These are phyloP conservation scores for Falco peregrinus DNA, from an alignment of 2,797 vertebrate genomes.

Conservation along the genomic window DNA sequence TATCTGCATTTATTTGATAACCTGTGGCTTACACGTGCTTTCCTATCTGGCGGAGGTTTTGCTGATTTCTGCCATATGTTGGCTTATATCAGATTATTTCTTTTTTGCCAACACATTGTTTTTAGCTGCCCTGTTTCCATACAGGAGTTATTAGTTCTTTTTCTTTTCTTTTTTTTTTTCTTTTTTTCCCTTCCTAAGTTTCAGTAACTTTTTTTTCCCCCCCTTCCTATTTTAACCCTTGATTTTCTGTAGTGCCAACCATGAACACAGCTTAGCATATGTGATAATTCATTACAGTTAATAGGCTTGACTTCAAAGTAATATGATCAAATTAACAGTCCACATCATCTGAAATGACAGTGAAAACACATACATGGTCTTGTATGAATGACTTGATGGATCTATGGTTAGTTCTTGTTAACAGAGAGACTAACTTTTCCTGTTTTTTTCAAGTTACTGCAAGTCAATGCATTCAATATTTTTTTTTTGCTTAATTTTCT, in stretches of 20 bases:
- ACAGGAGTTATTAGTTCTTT: neutral
- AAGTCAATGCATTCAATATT: neutral
- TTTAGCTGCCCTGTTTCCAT: neutral
- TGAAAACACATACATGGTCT: neutral
- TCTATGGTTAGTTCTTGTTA: neutral
- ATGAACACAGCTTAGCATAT: neutral
- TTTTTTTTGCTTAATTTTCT: neutral
- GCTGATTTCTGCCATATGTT: constrained; percentile 20
- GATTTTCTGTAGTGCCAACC: neutral
- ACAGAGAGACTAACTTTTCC: neutral
- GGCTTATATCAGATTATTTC: neutral
- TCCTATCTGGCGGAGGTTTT: neutral
- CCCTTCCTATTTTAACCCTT: neutral
- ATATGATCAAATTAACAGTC: neutral
- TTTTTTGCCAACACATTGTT: neutral
- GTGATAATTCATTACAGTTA: neutral
- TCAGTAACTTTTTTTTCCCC: neutral
- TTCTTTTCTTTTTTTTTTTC: too few relatives aligned
- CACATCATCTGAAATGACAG: neutral
- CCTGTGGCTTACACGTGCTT: constrained; percentile 18
- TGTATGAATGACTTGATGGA: neutral
- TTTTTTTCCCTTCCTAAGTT: neutral
- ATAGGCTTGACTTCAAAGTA: neutral
- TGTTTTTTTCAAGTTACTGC: accelerated
- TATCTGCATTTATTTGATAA: constrained; percentile 52